Evolutionary conservation across 2,888 invertebrate genomes (phyloP).

Genomic region (Trissolcus japonicus): DNA sequence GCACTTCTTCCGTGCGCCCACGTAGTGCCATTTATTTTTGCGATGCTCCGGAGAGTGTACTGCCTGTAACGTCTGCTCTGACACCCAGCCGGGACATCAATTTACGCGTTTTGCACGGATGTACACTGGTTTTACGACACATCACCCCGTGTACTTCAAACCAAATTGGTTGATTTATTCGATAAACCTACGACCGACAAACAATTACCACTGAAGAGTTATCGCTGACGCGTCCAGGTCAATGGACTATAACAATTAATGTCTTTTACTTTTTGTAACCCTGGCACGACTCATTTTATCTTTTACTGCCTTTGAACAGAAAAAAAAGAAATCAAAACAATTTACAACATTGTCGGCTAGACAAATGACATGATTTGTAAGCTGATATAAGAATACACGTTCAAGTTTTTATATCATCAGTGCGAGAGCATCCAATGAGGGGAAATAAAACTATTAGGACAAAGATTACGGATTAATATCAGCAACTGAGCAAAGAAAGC

Average conservation of each 20-base stretch:
- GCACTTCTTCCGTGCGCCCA: conserved; percentile 62
- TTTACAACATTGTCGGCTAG: too few relatives aligned
- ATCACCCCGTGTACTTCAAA: conserved; percentile 4
- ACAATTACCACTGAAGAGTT: conserved; percentile 15
- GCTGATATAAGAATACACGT: too few relatives aligned
- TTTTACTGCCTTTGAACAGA: too few relatives aligned
- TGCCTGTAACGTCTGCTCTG: conserved; percentile 27
- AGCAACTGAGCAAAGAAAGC: too few relatives aligned
- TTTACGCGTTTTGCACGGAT: conserved; percentile 45
- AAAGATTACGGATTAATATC: too few relatives aligned
- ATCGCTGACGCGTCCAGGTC: conserved; percentile 25
- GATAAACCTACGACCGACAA: conserved; percentile 8
- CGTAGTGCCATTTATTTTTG: conserved; percentile 63
- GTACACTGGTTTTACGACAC: conserved; percentile 34
- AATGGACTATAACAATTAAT: conserved; percentile 17
- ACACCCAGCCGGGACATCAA: conserved; percentile 39
- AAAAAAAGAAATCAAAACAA: too few relatives aligned
- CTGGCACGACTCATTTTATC: too few relatives aligned
- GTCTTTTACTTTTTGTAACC: too few relatives aligned
- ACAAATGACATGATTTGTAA: too few relatives aligned
- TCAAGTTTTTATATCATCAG: too few relatives aligned
- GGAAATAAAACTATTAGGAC: too few relatives aligned
- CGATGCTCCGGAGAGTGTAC: conserved; percentile 16
- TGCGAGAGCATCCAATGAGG: too few relatives aligned
- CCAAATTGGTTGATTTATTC: conserved; percentile 37